Conservation (phyloP, 2,113 vertebrate species). For the Ophiodon elongatus region DNA sequence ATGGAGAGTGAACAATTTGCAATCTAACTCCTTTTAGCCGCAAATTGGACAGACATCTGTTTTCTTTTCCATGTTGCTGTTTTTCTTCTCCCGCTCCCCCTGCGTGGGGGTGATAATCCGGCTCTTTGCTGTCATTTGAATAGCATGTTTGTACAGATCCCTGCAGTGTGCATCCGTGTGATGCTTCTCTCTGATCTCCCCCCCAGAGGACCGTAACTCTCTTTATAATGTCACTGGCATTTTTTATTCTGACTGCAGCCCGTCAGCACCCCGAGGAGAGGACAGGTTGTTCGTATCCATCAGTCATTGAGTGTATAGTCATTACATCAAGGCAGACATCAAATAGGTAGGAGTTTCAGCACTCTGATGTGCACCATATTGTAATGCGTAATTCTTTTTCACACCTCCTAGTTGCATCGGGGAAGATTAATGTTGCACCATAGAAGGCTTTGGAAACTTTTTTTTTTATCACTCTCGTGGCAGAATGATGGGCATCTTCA, state of each 20-base stretch:
- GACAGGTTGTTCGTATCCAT: constrained; percentile 65
- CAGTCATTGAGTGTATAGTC: constrained; percentile 56
- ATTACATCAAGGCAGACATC: constrained; percentile 49
- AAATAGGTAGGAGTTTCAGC: constrained; percentile 52
- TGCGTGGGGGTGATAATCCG: constrained; percentile 51
- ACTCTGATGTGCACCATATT: constrained; percentile 53
- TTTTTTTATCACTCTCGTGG: neutral
- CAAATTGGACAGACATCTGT: constrained; percentile 58
- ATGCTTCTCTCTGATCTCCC: constrained; percentile 48
- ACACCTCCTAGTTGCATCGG: constrained; percentile 4
- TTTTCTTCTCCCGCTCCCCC: neutral
- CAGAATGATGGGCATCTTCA: constrained; percentile 24
- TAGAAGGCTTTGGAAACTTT: constrained; percentile 17
- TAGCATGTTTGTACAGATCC: constrained; percentile 46
- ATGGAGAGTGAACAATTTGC: constrained; percentile 37
- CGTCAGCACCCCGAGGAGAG: constrained; percentile 45
- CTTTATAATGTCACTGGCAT: constrained; percentile 56
- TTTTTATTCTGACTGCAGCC: constrained; percentile 66
- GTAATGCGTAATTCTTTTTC: constrained; percentile 47
- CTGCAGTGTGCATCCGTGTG: constrained; percentile 31
- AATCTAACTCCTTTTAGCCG: constrained; percentile 18
- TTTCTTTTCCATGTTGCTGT: constrained; percentile 3
- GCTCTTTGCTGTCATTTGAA: constrained; percentile 56
- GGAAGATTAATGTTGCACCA: constrained; percentile 38
- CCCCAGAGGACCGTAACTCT: constrained; percentile 63